Percentiles rank a stretch among this genome's conserved stretches.
phyloP scores from a whole-genome alignment of 2,888 invertebrate genomes.

The Nemurella pictetii region DNA sequence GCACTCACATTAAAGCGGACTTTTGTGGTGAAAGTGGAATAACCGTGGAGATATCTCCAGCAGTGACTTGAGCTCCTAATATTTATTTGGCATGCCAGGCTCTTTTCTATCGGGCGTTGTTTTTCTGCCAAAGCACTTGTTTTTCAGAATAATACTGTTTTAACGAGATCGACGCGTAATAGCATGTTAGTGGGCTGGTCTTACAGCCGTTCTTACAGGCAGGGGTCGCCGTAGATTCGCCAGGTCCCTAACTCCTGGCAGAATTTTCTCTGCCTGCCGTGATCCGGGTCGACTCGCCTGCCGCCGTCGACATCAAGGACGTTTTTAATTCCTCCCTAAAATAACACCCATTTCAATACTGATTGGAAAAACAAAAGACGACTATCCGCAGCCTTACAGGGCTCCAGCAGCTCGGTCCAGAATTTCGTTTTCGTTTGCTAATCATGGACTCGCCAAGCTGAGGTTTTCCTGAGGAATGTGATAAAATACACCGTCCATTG shows the following conservation, averaged over 20 bases:
- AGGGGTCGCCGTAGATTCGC: too few species aligned
- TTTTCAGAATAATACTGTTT: slow-evolving; percentile 34
- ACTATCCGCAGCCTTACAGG: not conserved
- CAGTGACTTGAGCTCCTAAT: slow-evolving; percentile 4
- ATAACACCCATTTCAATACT: slow-evolving; percentile 20
- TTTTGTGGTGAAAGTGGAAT: not conserved
- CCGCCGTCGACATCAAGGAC: not conserved
- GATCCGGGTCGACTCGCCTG: not conserved
- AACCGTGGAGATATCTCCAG: not conserved
- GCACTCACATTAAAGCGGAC: not conserved
- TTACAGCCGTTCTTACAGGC: not conserved
- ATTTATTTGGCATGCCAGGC: slow-evolving; percentile 35
- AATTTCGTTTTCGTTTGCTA: not conserved
- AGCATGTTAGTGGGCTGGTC: not conserved
- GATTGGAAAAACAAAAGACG: slow-evolving; percentile 18
- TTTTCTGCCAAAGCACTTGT: slow-evolving; percentile 29
- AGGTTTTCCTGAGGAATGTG: not conserved
- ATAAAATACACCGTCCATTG: slow-evolving; percentile 14
- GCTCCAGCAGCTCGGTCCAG: too few species aligned
- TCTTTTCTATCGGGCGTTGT: slow-evolving; percentile 32
- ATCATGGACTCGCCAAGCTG: not conserved
- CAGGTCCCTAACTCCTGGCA: too few species aligned
- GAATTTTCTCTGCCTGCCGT: not conserved
- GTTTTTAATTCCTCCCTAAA: slow-evolving; percentile 24
- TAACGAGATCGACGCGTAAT: not conserved